A percentile compares a stretch with the other conserved stretches of the same genome.
Evolutionary conservation across 1,140 invertebrate species (phyloP).

Genomic region (Hypothenemus hampei): DNA sequence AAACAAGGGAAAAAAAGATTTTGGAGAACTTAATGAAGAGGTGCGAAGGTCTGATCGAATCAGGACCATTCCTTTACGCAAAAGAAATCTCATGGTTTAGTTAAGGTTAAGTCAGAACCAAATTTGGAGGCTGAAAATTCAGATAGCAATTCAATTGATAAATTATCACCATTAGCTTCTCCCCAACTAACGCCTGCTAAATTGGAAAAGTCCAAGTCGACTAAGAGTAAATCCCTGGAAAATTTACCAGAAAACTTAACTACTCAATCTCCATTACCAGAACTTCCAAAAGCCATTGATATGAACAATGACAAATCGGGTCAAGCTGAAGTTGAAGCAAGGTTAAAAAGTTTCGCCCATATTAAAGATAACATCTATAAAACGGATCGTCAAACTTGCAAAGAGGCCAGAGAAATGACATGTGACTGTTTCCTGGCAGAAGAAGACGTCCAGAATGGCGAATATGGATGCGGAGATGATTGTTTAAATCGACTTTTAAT

Average conservation of each 20-base stretch:
- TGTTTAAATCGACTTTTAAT: slow-evolving; percentile 95
- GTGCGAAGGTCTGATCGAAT: slow-evolving; percentile 55
- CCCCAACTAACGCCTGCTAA: slow-evolving; percentile 14
- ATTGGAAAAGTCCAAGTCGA: slow-evolving; percentile 15
- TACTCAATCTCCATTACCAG: background rate
- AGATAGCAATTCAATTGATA: slow-evolving; percentile 24
- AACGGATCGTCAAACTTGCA: slow-evolving; percentile 73
- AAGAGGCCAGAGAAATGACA: slow-evolving; percentile 87
- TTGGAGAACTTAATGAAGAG: slow-evolving; percentile 23
- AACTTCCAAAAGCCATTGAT: slow-evolving; percentile 15
- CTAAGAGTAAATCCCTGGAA: slow-evolving; percentile 24
- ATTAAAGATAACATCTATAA: slow-evolving; percentile 83
- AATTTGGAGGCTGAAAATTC: slow-evolving; percentile 27
- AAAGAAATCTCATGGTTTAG: slow-evolving; percentile 53
- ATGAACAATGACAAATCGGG: slow-evolving; percentile 60
- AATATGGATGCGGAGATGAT: slow-evolving; percentile 88
- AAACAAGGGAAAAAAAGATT: slow-evolving; percentile 21
- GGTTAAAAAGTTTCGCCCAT: slow-evolving; percentile 71
- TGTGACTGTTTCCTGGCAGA: slow-evolving; percentile 91
- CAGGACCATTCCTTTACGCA: slow-evolving; percentile 55
- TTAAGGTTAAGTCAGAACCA: slow-evolving; percentile 37
- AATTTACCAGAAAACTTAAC: slow-evolving; percentile 5
- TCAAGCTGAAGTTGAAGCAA: slow-evolving; percentile 60
- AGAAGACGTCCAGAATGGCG: slow-evolving; percentile 78
- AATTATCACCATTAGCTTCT: slow-evolving; percentile 14